Evolutionary conservation across 1,140 invertebrate species (phyloP).

Genomic region (Anadara kagoshimensis): DNA sequence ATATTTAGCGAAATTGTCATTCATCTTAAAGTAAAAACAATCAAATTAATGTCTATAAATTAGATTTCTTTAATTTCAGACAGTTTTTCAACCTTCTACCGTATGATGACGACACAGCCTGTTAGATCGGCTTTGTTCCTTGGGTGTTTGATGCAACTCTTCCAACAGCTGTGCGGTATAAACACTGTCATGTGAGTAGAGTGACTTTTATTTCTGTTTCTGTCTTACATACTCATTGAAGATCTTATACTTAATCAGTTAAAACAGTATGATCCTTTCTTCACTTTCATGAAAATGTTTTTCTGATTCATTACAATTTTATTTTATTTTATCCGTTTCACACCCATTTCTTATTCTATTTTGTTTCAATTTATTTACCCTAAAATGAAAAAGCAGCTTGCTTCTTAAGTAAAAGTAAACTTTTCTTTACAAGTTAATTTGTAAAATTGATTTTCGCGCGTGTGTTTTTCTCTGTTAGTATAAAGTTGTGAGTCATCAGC

Average conservation of each 20-base stretch:
- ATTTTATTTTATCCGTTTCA: too few relatives aligned
- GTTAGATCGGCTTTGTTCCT: slow-evolving; percentile 77
- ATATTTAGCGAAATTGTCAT: too few relatives aligned
- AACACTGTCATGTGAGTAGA: slow-evolving; percentile 80
- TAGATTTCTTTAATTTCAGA: slow-evolving; percentile 12
- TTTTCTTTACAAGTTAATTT: too few relatives aligned
- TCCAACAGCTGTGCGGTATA: slow-evolving; percentile 80
- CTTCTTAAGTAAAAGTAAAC: too few relatives aligned
- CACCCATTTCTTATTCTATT: background rate
- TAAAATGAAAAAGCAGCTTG: too few relatives aligned
- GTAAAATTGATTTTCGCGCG: too few relatives aligned
- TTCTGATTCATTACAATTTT: too few relatives aligned
- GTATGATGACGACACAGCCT: slow-evolving; percentile 73
- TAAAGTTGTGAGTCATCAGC: too few relatives aligned
- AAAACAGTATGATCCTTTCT: too few relatives aligned
- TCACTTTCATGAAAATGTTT: too few relatives aligned
- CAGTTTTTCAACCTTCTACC: slow-evolving; percentile 12
- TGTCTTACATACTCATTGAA: background rate
- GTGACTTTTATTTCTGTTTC: slow-evolving; percentile 23
- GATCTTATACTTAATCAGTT: background rate
- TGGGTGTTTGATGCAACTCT: slow-evolving; percentile 77
- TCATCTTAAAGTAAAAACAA: background rate
- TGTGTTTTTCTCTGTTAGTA: too few relatives aligned
- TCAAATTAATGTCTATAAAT: background rate
- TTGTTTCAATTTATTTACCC: background rate